These are phyloP conservation scores for Cheilosia soror DNA, from an alignment of 2,888 invertebrate genomes.

Conservation along the genomic window DNA sequence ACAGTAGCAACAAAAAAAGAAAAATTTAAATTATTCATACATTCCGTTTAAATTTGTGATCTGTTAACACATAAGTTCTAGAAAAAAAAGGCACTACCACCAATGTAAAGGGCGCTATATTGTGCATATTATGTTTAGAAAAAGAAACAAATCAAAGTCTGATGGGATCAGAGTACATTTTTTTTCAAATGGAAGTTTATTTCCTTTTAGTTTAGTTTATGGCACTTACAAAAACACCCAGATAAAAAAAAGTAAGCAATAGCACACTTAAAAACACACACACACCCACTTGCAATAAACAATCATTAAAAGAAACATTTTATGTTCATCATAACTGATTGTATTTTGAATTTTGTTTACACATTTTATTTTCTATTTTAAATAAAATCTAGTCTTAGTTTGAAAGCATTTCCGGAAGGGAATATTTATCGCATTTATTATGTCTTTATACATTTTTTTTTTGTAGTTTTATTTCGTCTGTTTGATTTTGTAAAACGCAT, in stretches of 20 bases:
- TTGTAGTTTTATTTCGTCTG: slow-evolving; percentile 40
- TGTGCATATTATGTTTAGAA: slow-evolving; percentile 14
- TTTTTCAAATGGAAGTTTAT: slow-evolving; percentile 21
- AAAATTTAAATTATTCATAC: slow-evolving; percentile 50
- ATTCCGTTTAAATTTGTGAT: slow-evolving; percentile 64
- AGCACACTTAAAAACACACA: slow-evolving; percentile 12
- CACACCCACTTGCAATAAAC: slow-evolving; percentile 55
- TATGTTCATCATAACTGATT: slow-evolving; percentile 4
- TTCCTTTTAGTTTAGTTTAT: slow-evolving; percentile 34
- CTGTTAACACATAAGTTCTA: slow-evolving; percentile 34
- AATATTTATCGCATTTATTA: slow-evolving; percentile 53
- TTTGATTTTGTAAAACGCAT: slow-evolving; percentile 68
- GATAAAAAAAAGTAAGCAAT: neutral
- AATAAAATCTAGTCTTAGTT: slow-evolving; percentile 75
- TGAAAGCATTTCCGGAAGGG: slow-evolving; percentile 49
- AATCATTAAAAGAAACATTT: slow-evolving; percentile 15
- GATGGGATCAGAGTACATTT: slow-evolving; percentile 59
- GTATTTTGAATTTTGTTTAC: slow-evolving; percentile 15
- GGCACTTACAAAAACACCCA: slow-evolving; percentile 13
- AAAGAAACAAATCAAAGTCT: slow-evolving; percentile 44
- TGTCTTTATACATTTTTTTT: slow-evolving; percentile 9
- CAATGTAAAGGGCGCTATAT: slow-evolving; percentile 26
- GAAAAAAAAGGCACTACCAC: slow-evolving; percentile 19
- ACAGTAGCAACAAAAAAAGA: slow-evolving; percentile 12
- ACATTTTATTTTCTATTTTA: slow-evolving; percentile 45